phyloP scores from a whole-genome alignment of 2,888 invertebrate species.

The Tinea pellionella region DNA sequence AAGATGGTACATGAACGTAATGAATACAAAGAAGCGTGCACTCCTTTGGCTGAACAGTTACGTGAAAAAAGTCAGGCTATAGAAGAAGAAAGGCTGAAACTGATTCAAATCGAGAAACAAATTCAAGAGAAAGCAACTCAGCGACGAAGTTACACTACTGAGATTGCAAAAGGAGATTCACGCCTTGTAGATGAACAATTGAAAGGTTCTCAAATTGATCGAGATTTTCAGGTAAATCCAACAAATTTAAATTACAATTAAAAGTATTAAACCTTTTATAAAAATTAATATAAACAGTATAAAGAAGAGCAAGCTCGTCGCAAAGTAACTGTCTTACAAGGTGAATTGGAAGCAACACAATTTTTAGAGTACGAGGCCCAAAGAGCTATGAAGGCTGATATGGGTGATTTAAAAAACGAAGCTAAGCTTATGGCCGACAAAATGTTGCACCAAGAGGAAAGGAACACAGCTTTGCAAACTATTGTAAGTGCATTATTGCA shows the following conservation, averaged over 20 bases:
- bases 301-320: slow-evolving; percentile 48
- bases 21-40: slow-evolving; percentile 28
- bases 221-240: slow-evolving; percentile 38
- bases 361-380: slow-evolving; percentile 40
- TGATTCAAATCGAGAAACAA: slow-evolving; percentile 31
- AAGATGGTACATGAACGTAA: slow-evolving; percentile 40
- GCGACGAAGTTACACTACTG: slow-evolving; percentile 32
- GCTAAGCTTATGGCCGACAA: slow-evolving; percentile 33
- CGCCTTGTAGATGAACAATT: slow-evolving; percentile 36
- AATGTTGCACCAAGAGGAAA: slow-evolving; percentile 33
- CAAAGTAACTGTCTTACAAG: slow-evolving; percentile 28
- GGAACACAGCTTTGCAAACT: slow-evolving; percentile 24
- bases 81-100: slow-evolving; percentile 26
- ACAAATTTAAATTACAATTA: not conserved
- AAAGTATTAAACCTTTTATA: not conserved
- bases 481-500: slow-evolving; percentile 30
- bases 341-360: slow-evolving; percentile 35
- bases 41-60: slow-evolving; percentile 24
- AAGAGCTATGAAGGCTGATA: slow-evolving; percentile 41
- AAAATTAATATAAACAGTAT: slow-evolving; percentile 27
- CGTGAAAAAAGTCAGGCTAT: slow-evolving; percentile 25
- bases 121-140: slow-evolving; percentile 33
- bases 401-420: slow-evolving; percentile 38
- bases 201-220: slow-evolving; percentile 35
- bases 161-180: slow-evolving; percentile 30